phyloP scores from a whole-genome alignment of 2,113 vertebrate genomes.

The Hypomesus transpacificus region DNA sequence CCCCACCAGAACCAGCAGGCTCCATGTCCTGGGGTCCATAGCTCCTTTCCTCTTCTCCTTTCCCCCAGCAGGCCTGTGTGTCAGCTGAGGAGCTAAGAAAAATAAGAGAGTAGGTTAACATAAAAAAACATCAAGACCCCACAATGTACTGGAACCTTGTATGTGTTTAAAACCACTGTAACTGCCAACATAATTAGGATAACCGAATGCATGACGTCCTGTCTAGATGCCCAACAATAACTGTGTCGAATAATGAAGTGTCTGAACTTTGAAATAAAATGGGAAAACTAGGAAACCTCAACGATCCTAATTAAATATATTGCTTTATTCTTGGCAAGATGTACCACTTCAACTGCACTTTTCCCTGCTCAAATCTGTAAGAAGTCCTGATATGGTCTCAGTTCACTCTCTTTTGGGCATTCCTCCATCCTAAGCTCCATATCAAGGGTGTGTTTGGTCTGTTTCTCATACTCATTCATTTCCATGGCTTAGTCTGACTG shows the following conservation, averaged over 20 bases:
- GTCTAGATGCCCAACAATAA: constrained; percentile 3
- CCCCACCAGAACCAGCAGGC: constrained; percentile 54
- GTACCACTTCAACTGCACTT: not conserved
- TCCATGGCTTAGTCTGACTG: constrained; percentile 8
- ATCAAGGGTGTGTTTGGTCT: constrained; percentile 45
- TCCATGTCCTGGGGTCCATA: constrained; percentile 62
- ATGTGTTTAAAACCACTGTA: no score
- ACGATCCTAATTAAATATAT: no score
- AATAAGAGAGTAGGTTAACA: constrained; percentile 1
- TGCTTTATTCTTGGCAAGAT: constrained; percentile 3
- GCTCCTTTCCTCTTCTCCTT: constrained; percentile 15
- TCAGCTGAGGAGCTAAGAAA: constrained; percentile 36
- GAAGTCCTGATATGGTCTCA: constrained; percentile 34
- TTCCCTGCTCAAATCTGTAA: constrained; percentile 36
- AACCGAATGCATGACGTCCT: not conserved
- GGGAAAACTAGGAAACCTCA: constrained; percentile 18
- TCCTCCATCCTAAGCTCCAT: constrained; percentile 37
- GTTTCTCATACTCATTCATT: constrained; percentile 46
- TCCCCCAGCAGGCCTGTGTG: constrained; percentile 26
- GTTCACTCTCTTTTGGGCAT: constrained; percentile 31
- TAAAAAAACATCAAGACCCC: no score
- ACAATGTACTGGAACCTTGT: no score
- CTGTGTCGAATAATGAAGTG: constrained; percentile 3
- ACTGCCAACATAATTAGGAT: no score
- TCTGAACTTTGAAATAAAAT: constrained; percentile 16